phyloP scores from a whole-genome alignment of 2,888 invertebrate genomes.

The Pasiphila rectangulata region DNA sequence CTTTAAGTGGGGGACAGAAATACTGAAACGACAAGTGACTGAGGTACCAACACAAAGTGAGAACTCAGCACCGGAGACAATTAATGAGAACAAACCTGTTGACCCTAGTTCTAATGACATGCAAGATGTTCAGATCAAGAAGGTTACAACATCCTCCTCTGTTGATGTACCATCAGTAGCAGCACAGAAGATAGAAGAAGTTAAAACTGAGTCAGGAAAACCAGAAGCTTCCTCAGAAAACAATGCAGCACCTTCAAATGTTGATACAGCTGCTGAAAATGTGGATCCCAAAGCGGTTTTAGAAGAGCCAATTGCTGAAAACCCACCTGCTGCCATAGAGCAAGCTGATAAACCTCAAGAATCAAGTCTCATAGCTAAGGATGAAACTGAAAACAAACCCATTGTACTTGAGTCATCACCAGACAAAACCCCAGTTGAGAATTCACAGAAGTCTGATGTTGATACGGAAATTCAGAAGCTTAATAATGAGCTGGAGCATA shows the following conservation, averaged over 20 bases:
- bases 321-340: not conserved
- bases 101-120: conserved; percentile 12
- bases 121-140: conserved; percentile 25
- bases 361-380: conserved; percentile 8
- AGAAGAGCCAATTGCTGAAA: conserved; percentile 18
- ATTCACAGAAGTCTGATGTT: conserved; percentile 11
- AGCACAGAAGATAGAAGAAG: conserved; percentile 4
- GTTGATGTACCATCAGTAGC: conserved; percentile 6
- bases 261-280: conserved; percentile 13
- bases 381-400: conserved; percentile 16
- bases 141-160: conserved; percentile 3
- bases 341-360: conserved; percentile 15
- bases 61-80: conserved; percentile 10
- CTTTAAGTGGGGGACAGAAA: conserved; percentile 58
- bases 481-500: conserved; percentile 29
- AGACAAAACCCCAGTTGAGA: conserved; percentile 18
- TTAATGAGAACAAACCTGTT: conserved; percentile 11
- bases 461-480: conserved; percentile 18
- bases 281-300: conserved; percentile 2
- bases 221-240: conserved; percentile 19
- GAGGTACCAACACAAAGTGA: conserved; percentile 22
- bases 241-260: conserved; percentile 10
- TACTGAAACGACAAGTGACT: conserved; percentile 36
- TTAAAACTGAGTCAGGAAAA: conserved; percentile 15
- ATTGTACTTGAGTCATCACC: not conserved